Evolutionary conservation across 2,797 vertebrate species (phyloP), one percentile per base, ranked within the genome.

Genomic region (Zalophus californianus): DNA sequence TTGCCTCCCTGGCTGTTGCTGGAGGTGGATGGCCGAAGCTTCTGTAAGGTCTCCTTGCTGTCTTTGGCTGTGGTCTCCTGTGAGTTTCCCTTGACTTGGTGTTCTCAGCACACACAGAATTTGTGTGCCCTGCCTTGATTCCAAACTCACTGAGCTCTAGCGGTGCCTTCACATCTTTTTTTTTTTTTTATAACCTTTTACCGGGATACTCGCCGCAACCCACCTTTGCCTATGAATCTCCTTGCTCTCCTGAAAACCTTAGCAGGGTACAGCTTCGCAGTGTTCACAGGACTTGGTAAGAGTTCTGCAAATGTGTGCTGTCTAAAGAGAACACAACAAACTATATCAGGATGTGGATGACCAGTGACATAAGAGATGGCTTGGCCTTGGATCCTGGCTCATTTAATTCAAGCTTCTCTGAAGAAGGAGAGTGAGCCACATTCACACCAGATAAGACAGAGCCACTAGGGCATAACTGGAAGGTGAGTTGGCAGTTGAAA

Each of bases 321-420:
- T 79, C 56, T 85, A 2, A 3, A 15, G 80, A 64, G 79, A 90
- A 44, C 41, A 77, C 29, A 90, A 29, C 27, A 73, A 41, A 78
- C 90, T 60, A 21, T 64, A 80, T 54, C 25, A 68, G 84, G 54
- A 68, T 15, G 4, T 35, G 60, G 94, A 54, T 88, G 52, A 23
- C 48, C 32, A 48, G 89, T 12, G 44, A 20, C 13, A 38, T 64
- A 41, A 79, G 44, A 94, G 32, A 52, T 77, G 44, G 12, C 2
- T 9, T 20, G 25, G 66, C n/a, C 44, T 35, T 70, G 35, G 78
- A 82, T 86, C 54, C 29, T 48, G 7, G 35, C 54, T 86, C 15
- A 90, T 25, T 91, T 77, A 60, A 88, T 68, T 89, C 32, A 73
- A 68, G 82, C 4, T 9, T 27, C 27, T 84, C 48, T 60, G 68